These are phyloP conservation scores for Ephialtes manifestator DNA, from an alignment of 2,888 invertebrate species.

Conservation along the genomic window DNA sequence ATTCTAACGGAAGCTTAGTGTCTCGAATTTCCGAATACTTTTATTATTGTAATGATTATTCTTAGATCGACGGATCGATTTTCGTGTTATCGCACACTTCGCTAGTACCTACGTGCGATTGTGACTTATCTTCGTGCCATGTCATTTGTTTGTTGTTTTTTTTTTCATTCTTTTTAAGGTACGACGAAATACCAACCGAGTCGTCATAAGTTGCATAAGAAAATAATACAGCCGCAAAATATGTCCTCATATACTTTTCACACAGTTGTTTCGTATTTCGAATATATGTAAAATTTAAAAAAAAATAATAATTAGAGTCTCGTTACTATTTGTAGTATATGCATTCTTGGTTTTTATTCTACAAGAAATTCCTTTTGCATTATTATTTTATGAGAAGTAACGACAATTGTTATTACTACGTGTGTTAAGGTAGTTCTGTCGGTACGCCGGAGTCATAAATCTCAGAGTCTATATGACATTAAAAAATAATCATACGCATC, in stretches of 20 bases:
- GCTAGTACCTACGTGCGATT: slow-evolving; percentile 10
- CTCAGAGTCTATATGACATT: too few relatives aligned
- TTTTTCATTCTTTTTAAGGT: neutral
- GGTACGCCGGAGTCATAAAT: too few relatives aligned
- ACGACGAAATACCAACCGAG: neutral
- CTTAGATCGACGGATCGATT: slow-evolving; percentile 19
- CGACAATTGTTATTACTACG: too few relatives aligned
- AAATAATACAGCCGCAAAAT: neutral
- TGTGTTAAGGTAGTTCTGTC: too few relatives aligned
- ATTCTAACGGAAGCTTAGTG: slow-evolving; percentile 5
- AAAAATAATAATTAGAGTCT: neutral
- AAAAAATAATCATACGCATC: too few relatives aligned
- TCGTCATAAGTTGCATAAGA: neutral
- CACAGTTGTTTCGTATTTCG: neutral
- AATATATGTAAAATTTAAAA: neutral
- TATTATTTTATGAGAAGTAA: too few relatives aligned
- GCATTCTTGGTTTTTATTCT: too few relatives aligned
- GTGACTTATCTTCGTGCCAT: slow-evolving; percentile 64
- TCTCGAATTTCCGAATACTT: slow-evolving; percentile 8
- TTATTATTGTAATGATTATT: neutral
- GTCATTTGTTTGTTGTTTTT: slow-evolving; percentile 51
- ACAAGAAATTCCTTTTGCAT: too few relatives aligned
- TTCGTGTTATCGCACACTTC: slow-evolving; percentile 18
- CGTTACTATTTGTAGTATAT: too few relatives aligned
- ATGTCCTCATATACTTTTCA: neutral